Base-by-base conservation (phyloP, 1,140 invertebrate species). In the Kradibia gibbosae region DNA sequence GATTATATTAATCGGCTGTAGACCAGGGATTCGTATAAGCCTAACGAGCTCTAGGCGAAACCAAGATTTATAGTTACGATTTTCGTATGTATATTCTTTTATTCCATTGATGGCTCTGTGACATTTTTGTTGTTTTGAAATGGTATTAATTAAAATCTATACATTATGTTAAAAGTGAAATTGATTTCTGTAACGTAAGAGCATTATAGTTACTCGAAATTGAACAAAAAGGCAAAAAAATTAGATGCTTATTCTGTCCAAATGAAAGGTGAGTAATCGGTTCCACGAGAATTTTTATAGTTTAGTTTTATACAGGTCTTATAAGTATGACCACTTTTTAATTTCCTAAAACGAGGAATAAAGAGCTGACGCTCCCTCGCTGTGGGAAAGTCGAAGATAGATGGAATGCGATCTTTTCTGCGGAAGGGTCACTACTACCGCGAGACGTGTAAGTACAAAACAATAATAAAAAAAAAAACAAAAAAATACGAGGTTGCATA, bases 351-450 rank as follows among this genome's bases (percentile, higher is more conserved):
- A 75, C 60, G 15, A 48, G 22, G 39, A 25, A 71, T 57, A 76
- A 60, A 60, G 48, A 3, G 34, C 34, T 15, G 28, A 48, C 50
- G 28, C 65, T 60, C 60, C 72, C 78, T 53, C 25, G 5, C 25
- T 81, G 74, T 81, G 80, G 80, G 80, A 81, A 81, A 76, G 39
- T 48, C 17, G 31, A 8, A 71, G 50, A 67, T 57, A 70, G 80
- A 28, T 39, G 25, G n/a, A 34, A 42, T 17, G 65, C 65, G 22
- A 55, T 20, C 31, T 76, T 39, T 73, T 60, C 45, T 53, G 39
- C 74, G 65, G 74, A 81, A 77, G 80, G 74, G 74, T 81, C 80
- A 81, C 22, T 62, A 22, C 25, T 50, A 2, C n/a, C 25, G 45
- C 45, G 17, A 28, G 22, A 4, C 13, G 8, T 25, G 36, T 28